Evolutionary conservation across 2,888 invertebrate species (phyloP).

Genomic region (Gymnosoma rotundatum): DNA sequence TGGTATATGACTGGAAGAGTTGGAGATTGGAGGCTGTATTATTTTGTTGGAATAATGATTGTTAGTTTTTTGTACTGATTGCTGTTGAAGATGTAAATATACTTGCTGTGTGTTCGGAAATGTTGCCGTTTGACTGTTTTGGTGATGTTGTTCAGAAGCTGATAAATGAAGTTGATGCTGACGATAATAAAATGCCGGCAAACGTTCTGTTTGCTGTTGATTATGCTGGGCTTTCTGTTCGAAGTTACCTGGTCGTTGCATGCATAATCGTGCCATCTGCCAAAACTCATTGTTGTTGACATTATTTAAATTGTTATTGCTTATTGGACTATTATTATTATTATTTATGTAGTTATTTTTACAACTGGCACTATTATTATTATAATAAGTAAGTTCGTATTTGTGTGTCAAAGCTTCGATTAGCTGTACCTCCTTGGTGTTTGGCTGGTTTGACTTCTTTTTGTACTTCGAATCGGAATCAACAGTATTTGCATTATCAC

Average conservation of each 20-base stretch:
- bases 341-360: conserved; percentile 37
- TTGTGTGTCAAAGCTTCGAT: conserved; percentile 48
- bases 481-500: background rate
- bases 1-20: conserved; percentile 19
- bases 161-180: conserved; percentile 48
- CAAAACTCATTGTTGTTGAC: conserved; percentile 51
- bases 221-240: conserved; percentile 38
- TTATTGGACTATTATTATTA: conserved; percentile 31
- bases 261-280: conserved; percentile 58
- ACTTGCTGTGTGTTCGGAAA: conserved; percentile 37
- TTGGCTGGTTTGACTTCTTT: conserved; percentile 22
- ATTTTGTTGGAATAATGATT: conserved; percentile 10
- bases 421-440: conserved; percentile 21
- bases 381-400: conserved; percentile 49
- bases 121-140: conserved; percentile 1
- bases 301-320: conserved; percentile 36
- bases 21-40: background rate
- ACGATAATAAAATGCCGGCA: conserved; percentile 45
- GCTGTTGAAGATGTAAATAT: conserved; percentile 52
- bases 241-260: conserved; percentile 51
- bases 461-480: conserved; percentile 24
- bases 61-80: conserved; percentile 48
- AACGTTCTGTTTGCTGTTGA: conserved; percentile 33
- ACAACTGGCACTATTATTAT: conserved; percentile 34
- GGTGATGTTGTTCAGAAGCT: conserved; percentile 37